A percentile compares a stretch with the other conserved stretches of the same genome.
Conservation (phyloP, 2,888 invertebrate species). For the Macropis europaea region DNA sequence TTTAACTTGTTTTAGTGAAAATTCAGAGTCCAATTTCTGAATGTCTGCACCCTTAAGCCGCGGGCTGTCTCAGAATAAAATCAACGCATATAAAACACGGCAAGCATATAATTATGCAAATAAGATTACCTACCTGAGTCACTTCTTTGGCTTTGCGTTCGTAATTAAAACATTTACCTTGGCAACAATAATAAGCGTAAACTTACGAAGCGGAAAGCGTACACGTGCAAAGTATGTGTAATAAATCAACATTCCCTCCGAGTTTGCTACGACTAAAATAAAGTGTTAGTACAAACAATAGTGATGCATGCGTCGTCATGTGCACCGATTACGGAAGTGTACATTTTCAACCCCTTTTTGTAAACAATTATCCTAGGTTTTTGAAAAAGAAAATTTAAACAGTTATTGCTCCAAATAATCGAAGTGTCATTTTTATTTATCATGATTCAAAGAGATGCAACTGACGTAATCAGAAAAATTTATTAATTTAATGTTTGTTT, state of each 20-base stretch:
- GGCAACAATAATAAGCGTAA: slow-evolving; percentile 33
- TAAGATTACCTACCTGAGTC: background rate
- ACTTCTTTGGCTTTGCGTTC: slow-evolving; percentile 10
- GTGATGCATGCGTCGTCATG: background rate
- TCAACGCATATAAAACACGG: slow-evolving; percentile 6
- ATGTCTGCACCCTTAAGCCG: background rate
- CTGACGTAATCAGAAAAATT: too few relatives aligned
- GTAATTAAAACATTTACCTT: slow-evolving; percentile 43
- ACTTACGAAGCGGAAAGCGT: background rate
- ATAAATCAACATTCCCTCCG: slow-evolving; percentile 25
- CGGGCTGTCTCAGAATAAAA: background rate
- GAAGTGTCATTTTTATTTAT: too few relatives aligned
- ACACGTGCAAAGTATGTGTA: slow-evolving; percentile 1
- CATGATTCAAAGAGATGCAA: too few relatives aligned
- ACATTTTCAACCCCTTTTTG: too few relatives aligned
- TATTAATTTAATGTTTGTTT: too few relatives aligned
- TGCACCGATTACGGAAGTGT: too few relatives aligned
- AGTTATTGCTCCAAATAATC: too few relatives aligned
- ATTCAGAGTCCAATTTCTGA: too few relatives aligned
- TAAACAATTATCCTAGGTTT: too few relatives aligned
- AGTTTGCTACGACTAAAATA: background rate
- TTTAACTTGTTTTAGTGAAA: too few relatives aligned
- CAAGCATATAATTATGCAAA: slow-evolving; percentile 33
- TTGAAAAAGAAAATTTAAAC: too few relatives aligned
- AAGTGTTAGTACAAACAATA: background rate